Evolutionary conservation across 2,113 vertebrate genomes (phyloP).

Genomic region (Lichenostomus cassidix): DNA sequence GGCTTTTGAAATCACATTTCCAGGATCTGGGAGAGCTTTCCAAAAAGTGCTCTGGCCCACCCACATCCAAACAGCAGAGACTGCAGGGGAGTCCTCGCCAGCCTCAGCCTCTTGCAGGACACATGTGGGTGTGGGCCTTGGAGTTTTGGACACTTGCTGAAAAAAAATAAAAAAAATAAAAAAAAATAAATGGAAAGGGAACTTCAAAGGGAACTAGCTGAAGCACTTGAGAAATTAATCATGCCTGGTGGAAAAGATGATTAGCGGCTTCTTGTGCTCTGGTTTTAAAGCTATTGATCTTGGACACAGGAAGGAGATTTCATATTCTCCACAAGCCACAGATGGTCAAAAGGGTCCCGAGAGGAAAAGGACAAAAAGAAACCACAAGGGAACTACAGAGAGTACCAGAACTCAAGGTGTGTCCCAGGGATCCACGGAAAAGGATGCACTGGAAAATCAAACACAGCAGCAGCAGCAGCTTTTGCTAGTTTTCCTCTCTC

Average conservation of each 20-base stretch:
- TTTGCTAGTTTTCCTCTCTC: not conserved
- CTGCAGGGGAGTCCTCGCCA: not conserved
- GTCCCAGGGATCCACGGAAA: not conserved
- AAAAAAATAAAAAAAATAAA: not conserved
- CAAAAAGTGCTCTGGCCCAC: constrained; percentile 56
- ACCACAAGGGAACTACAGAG: constrained; percentile 1
- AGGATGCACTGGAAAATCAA: not conserved
- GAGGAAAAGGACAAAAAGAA: constrained; percentile 46
- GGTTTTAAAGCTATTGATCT: constrained; percentile 69
- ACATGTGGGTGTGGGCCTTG: constrained; percentile 60
- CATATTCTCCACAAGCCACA: constrained; percentile 53
- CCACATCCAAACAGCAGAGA: constrained; percentile 49
- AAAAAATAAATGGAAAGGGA: not conserved
- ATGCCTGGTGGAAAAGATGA: constrained; percentile 55
- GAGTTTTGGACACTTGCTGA: constrained; percentile 34
- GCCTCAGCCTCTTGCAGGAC: constrained; percentile 23
- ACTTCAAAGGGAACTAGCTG: constrained; percentile 57
- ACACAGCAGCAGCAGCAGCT: not conserved
- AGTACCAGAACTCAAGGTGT: constrained; percentile 32
- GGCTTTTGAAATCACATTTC: constrained; percentile 61
- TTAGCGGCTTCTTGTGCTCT: constrained; percentile 54
- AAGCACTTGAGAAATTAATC: constrained; percentile 57
- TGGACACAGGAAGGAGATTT: constrained; percentile 60
- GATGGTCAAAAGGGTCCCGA: constrained; percentile 51
- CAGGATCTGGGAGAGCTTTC: constrained; percentile 45